Evolutionary conservation across 1,140 invertebrate genomes (phyloP), one percentile per base, ranked within the genome.

Genomic region (Nebria ingens): DNA sequence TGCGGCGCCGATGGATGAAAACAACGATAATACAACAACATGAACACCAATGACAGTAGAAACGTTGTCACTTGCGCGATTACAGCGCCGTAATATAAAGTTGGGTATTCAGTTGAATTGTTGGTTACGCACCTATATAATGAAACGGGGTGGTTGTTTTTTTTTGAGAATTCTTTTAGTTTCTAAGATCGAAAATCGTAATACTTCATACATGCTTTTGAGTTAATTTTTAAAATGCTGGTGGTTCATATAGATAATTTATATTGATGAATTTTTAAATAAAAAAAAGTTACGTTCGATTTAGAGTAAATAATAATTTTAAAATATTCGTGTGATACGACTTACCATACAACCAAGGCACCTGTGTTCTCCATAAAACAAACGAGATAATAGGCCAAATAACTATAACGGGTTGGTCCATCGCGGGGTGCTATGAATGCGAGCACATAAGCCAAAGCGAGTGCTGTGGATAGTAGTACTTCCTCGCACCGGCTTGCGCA

Each of bases 361-460:
- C 67, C 69, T 12, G 70, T 74, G 60, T 75, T 75, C 60, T 75
- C 73, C 63, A 75, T 68, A 60, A 75, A 74, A 61, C 71, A 73
- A 6, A 75, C 70, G 23, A 73, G 60, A 62, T 75, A 75, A 60
- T 73, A 75, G 6, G 66, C 71, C 19, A 75, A 59, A 59, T 75
- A 75, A 9, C 71, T 64, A 60, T 73, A 75, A 51, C 72, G 61
- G 3, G 73, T 74, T 9, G 68, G 71, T 52, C 73, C 73, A 59
- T 74, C 73, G 54, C 70, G 61, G n/a, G 73, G 68, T 20, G 73
- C 69, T 56, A 75, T 73, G 56, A 73, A 75, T 0, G 71, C 71
- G 42, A 74, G 60, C 11, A 74, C 65, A 57, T 75, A 75, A 6
- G 72, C 72, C 12, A 74, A 61, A 21, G 71, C 72, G 23, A 75